phyloP scores from a whole-genome alignment of 2,797 vertebrate genomes.

The Leontocebus nigricollis region DNA sequence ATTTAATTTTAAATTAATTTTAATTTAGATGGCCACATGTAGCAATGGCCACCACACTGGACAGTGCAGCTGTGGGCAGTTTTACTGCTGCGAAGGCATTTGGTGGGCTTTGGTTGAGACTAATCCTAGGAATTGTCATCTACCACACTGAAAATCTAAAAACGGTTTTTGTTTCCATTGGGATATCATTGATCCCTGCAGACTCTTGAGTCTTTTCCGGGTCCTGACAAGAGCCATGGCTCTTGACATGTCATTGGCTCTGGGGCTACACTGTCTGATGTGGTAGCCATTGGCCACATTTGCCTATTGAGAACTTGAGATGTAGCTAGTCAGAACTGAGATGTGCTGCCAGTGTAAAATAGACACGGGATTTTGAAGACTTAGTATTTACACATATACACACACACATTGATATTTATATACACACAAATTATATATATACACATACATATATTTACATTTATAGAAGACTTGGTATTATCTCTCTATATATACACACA shows the following conservation, averaged over 20 bases:
- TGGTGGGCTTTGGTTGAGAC: neutral
- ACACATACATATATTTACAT: neutral
- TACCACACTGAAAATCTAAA: neutral
- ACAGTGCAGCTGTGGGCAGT: neutral
- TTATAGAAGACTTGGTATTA: neutral
- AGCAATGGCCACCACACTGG: neutral
- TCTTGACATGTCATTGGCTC: neutral
- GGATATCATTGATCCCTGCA: neutral
- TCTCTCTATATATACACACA: neutral
- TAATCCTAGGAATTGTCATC: neutral
- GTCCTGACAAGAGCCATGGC: neutral
- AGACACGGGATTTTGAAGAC: neutral
- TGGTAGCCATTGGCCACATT: too few species aligned
- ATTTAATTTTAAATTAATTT: neutral
- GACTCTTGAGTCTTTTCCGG: neutral
- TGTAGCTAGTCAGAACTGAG: neutral
- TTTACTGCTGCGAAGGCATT: neutral
- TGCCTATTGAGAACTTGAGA: neutral
- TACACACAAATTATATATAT: neutral
- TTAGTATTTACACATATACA: neutral
- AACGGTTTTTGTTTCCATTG: neutral
- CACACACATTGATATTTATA: neutral
- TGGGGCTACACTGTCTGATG: neutral
- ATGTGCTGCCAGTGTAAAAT: neutral
- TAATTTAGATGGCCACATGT: neutral